Conservation (phyloP, 1,140 invertebrate species). For the Cydia fagiglandana region DNA sequence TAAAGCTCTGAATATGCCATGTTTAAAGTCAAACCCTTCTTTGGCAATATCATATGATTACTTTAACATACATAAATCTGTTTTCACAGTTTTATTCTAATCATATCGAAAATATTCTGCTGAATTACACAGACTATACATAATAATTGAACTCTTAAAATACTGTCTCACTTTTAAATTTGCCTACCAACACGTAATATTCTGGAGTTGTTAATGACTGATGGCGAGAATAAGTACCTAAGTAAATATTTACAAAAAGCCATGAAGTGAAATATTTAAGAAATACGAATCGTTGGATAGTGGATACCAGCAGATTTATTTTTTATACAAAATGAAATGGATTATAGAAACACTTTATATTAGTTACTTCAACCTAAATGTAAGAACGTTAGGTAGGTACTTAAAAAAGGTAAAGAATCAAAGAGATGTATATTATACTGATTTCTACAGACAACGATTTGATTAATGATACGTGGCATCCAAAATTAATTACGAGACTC, state of each 20-base stretch:
- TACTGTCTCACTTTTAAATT: conserved; percentile 54
- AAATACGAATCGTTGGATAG: neutral
- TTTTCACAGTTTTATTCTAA: conserved; percentile 70
- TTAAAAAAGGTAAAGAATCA: too few species aligned
- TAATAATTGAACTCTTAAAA: conserved; percentile 57
- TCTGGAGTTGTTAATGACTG: conserved; percentile 19
- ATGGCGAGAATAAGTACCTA: neutral
- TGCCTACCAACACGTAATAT: conserved; percentile 47
- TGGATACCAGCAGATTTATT: too few species aligned
- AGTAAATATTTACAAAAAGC: conserved; percentile 20
- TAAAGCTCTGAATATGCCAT: neutral
- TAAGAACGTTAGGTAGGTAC: too few species aligned
- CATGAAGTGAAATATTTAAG: neutral
- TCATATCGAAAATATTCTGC: conserved; percentile 72
- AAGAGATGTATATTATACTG: too few species aligned
- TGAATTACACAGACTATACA: conserved; percentile 51
- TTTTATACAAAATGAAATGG: too few species aligned
- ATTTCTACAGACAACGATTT: too few species aligned
- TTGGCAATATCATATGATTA: conserved; percentile 53
- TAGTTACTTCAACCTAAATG: too few species aligned
- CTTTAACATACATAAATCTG: conserved; percentile 57
- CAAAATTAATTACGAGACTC: too few species aligned
- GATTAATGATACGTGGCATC: too few species aligned
- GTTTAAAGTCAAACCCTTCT: conserved; percentile 44
- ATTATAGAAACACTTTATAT: too few species aligned